Evolutionary conservation across 1,140 invertebrate species (phyloP), one percentile per base, ranked within the genome.

Genomic region (Triops longicaudatus): DNA sequence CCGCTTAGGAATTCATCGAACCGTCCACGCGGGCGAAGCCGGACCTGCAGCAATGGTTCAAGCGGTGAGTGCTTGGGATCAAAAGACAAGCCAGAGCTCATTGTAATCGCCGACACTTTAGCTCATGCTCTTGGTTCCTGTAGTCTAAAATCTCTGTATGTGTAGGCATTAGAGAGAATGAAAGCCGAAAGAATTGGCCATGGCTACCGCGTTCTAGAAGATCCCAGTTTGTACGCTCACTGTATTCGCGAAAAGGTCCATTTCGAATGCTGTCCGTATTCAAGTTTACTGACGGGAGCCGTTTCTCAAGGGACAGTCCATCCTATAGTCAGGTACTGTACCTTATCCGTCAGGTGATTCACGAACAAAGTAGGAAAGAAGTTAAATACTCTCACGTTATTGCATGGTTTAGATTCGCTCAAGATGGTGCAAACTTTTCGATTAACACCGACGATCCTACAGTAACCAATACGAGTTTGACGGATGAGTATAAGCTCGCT

Each of bases 391-490:
- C 14, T 63, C 17, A 26, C 73, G 75, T 78, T 43, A 37, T 77
- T 74, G n/a, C 12, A 76, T 75, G 63, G 77, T 77, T 9, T 76
- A 88, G 86, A 80, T 89, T 89, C 82, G 86, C 86, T n/a, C 81
- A 87, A 75, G 88, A 90, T 82, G 82, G 82, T 6, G 86, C 84
- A 4, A 89, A 88, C 79, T 89, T 89, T 78, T 90, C 88, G 14
- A 83, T 90, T 50, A 89, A 83, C 79, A 87, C 87, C 10, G 89
- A 90, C 81, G 89, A 90, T 80, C 85, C 89, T 1, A 86, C 86
- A 6, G 80, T 89, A 26, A 88, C 87, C 31, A 84, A 84, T 63
- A 85, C 85, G 11, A 81, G 81, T 22, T 78, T 90, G 22, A 80
- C 83, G 10, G 84, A 86, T 73, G 89, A 90, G 79, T 87, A 88